Evolutionary conservation across 1,140 invertebrate species (phyloP).

Genomic region (Contarinia nasturtii): DNA sequence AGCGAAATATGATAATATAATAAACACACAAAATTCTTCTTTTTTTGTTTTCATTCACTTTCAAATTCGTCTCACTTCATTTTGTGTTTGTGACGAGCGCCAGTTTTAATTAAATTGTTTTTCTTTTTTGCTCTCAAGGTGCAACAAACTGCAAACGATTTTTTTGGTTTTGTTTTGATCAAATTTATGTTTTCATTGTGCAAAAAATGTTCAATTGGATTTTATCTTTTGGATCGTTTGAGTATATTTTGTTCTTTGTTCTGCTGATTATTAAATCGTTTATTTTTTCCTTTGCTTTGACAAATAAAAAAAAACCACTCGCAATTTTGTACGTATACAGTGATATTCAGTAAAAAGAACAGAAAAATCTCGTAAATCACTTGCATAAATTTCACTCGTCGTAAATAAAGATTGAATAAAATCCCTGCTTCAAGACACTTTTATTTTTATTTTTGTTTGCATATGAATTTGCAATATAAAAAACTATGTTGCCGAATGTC

Average conservation of each 20-base stretch:
- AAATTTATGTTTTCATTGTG: too few species aligned
- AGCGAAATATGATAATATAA: not conserved
- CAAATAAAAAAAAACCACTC: not conserved
- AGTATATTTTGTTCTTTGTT: too few species aligned
- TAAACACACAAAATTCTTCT: not conserved
- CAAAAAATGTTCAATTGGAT: too few species aligned
- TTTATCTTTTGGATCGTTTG: too few species aligned
- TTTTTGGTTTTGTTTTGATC: too few species aligned
- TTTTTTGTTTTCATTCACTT: conserved; percentile 18
- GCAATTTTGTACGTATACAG: conserved; percentile 7
- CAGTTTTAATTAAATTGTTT: conserved; percentile 11
- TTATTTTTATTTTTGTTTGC: too few species aligned
- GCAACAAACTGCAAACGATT: too few species aligned
- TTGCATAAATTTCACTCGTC: conserved; percentile 14
- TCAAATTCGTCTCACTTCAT: conserved; percentile 11
- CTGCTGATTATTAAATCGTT: too few species aligned
- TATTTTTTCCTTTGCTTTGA: too few species aligned
- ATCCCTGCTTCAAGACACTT: conserved; percentile 2
- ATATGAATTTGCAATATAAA: too few species aligned
- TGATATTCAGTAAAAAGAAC: conserved; percentile 20
- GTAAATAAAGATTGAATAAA: conserved; percentile 10
- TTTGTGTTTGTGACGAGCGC: conserved; percentile 22
- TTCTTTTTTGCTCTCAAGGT: conserved; percentile 2
- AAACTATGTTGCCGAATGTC: too few species aligned
- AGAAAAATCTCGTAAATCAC: conserved; percentile 15